phyloP scores from a whole-genome alignment of 2,797 vertebrate genomes.

The Borostomias antarcticus region DNA sequence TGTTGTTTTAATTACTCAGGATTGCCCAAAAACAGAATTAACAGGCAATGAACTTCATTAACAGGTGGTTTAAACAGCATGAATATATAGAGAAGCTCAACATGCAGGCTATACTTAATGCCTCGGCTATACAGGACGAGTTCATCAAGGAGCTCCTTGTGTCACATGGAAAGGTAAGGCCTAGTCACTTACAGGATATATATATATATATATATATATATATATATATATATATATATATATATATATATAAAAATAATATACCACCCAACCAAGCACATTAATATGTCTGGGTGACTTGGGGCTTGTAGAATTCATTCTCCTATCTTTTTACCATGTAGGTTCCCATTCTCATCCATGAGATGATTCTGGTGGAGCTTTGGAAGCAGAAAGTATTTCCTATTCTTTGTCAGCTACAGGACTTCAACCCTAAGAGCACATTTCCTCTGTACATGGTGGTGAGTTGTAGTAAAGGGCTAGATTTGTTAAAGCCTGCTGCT shows the following conservation, averaged over 20 bases:
- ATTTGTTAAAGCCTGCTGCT: too few relatives aligned
- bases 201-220: too few relatives aligned
- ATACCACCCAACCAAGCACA: not conserved
- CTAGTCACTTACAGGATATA: too few relatives aligned
- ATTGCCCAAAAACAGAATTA: not conserved
- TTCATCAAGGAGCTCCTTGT: conserved; percentile 89
- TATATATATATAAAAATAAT: too few relatives aligned
- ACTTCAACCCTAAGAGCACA: conserved; percentile 89
- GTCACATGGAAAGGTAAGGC: conserved; percentile 87
- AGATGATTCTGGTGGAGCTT: conserved; percentile 88
- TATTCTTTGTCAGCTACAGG: conserved; percentile 85
- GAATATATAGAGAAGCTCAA: conserved; percentile 92
- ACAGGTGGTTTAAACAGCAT: conserved; percentile 92
- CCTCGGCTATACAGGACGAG: conserved; percentile 81
- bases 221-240: too few relatives aligned
- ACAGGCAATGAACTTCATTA: conserved; percentile 10
- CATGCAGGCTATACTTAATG: conserved; percentile 91
- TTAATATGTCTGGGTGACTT: not conserved
- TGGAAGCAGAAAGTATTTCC: conserved; percentile 96
- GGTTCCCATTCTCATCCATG: conserved; percentile 85
- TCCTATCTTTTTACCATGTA: conserved; percentile 48
- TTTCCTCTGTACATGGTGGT: conserved; percentile 95
- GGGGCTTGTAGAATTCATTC: not conserved
- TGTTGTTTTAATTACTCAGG: too few relatives aligned
- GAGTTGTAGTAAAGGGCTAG: conserved; percentile 67